phyloP scores from a whole-genome alignment of 2,797 vertebrate species.

The Sphenopsis melanotis region DNA sequence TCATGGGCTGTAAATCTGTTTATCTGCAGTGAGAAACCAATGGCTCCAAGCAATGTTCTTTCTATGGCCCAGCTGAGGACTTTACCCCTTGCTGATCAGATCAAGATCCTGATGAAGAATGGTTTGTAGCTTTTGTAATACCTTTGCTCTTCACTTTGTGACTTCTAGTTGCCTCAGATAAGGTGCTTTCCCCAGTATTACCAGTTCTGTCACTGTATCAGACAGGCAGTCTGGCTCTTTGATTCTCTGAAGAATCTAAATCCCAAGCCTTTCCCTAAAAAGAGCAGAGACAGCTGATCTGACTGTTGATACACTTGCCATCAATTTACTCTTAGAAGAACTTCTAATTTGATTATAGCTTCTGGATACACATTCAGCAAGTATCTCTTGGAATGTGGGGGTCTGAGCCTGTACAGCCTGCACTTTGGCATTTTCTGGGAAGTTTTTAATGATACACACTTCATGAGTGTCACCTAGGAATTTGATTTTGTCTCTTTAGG shows the following conservation, averaged over 20 bases:
- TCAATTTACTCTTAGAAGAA: neutral
- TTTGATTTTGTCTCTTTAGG: neutral
- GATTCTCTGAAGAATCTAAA: neutral
- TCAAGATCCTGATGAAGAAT: conserved; percentile 97
- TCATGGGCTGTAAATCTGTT: conserved; percentile 6
- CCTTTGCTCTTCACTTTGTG: neutral
- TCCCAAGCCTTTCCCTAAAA: neutral
- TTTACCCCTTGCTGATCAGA: conserved; percentile 91
- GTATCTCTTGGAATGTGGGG: neutral
- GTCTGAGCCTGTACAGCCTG: neutral
- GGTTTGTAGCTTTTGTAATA: conserved; percentile 74
- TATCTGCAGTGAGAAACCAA: conserved; percentile 81
- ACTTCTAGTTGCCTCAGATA: neutral
- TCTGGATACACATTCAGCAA: neutral
- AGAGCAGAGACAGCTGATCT: neutral
- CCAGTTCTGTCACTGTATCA: neutral
- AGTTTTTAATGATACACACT: neutral
- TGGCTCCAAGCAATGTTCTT: conserved; percentile 93
- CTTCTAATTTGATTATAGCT: neutral
- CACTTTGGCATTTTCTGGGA: neutral
- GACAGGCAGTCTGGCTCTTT: neutral
- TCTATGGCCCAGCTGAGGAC: conserved; percentile 97
- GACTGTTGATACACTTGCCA: neutral
- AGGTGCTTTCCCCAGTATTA: neutral
- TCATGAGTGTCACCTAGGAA: neutral